These are phyloP conservation scores for Caenorhabditis sulstoni DNA, from an alignment of 2,888 invertebrate genomes.

Conservation along the genomic window DNA sequence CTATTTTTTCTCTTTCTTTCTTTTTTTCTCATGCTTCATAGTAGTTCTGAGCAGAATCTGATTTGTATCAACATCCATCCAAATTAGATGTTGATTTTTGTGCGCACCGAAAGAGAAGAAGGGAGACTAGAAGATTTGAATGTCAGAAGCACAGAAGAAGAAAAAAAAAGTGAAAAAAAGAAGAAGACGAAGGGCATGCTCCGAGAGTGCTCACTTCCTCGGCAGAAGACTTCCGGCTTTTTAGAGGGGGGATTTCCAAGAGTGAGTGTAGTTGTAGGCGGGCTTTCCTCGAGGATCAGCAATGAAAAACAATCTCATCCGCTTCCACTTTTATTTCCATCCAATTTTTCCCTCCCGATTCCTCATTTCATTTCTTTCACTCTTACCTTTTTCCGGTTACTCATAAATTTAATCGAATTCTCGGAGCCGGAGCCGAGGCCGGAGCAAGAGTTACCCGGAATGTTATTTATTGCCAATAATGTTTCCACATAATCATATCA, in stretches of 20 bases:
- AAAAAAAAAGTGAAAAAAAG: conserved; percentile 6
- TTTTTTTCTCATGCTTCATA: neutral
- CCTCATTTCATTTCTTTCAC: neutral
- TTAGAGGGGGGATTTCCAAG: conserved; percentile 10
- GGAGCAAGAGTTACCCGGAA: too few relatives aligned
- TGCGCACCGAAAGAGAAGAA: neutral
- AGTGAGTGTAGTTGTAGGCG: conserved; percentile 16
- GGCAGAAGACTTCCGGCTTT: conserved; percentile 40
- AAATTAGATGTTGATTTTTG: conserved; percentile 26
- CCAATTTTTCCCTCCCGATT: neutral
- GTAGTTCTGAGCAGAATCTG: conserved; percentile 2
- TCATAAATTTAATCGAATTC: neutral
- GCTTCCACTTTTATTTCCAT: neutral
- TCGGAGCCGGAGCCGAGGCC: neutral
- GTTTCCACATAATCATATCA: too few relatives aligned
- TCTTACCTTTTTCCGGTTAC: too few relatives aligned
- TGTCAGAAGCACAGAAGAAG: conserved; percentile 23
- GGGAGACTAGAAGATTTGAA: conserved; percentile 50
- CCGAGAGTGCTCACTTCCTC: conserved; percentile 49
- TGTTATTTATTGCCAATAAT: too few relatives aligned
- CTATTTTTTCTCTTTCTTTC: conserved; percentile 11
- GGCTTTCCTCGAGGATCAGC: neutral
- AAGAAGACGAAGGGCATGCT: conserved; percentile 8
- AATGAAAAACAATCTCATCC: neutral
- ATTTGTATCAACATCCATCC: conserved; percentile 38